phyloP scores from a whole-genome alignment of 2,888 invertebrate species.

The Incurvaria masculella region DNA sequence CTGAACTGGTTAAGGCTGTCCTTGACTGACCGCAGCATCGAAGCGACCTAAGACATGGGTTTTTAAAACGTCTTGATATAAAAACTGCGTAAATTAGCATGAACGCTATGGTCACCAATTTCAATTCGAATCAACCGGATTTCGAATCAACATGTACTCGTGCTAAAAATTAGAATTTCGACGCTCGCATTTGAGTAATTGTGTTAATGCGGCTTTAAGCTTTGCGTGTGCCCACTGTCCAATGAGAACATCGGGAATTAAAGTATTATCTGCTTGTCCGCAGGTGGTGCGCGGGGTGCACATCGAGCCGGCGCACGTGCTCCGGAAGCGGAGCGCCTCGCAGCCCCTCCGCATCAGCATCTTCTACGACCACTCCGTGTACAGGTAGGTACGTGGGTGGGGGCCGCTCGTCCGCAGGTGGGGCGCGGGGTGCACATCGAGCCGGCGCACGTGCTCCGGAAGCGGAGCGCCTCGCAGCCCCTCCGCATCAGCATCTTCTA shows the following conservation, averaged over 20 bases:
- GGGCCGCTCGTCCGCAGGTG: conserved; percentile 61
- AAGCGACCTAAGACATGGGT: too few species aligned
- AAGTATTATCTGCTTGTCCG: conserved; percentile 30
- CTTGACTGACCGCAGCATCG: too few species aligned
- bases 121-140: too few species aligned
- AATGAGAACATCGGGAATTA: neutral
- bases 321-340: conserved; percentile 75
- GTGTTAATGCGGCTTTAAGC: too few species aligned
- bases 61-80: too few species aligned
- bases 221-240: too few species aligned
- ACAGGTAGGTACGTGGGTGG: conserved; percentile 79
- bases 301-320: conserved; percentile 73
- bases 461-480: conserved; percentile 77
- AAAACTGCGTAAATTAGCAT: too few species aligned
- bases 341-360: conserved; percentile 82
- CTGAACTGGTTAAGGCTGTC: too few species aligned
- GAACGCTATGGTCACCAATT: too few species aligned
- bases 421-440: conserved; percentile 81
- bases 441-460: conserved; percentile 71
- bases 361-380: conserved; percentile 85
- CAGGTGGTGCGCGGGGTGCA: conserved; percentile 82
- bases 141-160: too few species aligned
- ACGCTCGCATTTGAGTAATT: too few species aligned
- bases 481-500: conserved; percentile 82
- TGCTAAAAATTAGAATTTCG: too few species aligned